Evolutionary conservation across 1,140 invertebrate genomes (phyloP).

Genomic region (Amyelois transitella): DNA sequence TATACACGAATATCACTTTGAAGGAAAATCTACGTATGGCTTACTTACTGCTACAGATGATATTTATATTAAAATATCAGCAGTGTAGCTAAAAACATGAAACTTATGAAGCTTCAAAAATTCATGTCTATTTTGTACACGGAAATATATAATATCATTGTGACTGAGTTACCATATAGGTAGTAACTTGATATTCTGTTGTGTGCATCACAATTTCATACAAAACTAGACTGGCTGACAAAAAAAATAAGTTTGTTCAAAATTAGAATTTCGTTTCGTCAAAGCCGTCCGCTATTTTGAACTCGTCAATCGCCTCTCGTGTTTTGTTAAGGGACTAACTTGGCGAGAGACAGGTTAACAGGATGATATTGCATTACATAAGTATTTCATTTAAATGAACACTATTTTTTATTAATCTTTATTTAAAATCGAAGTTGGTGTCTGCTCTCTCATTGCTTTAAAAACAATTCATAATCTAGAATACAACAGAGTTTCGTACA

Average conservation of each 20-base stretch:
- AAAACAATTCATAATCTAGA: not conserved
- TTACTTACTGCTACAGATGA: not conserved
- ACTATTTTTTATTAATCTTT: not conserved
- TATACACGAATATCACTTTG: not conserved
- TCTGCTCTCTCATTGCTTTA: not conserved
- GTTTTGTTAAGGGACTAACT: constrained; percentile 29
- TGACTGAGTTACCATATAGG: too few species aligned
- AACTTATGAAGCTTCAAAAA: not conserved
- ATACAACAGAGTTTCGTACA: not conserved
- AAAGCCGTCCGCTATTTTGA: constrained; percentile 42
- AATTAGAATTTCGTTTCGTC: constrained; percentile 49
- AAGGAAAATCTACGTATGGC: not conserved
- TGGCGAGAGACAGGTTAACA: constrained; percentile 20
- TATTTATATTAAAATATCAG: not conserved
- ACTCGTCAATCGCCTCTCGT: constrained; percentile 42
- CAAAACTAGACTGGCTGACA: not conserved
- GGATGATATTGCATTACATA: constrained; percentile 1
- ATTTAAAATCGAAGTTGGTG: not conserved
- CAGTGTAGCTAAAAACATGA: not conserved
- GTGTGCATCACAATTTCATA: not conserved
- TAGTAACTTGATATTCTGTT: not conserved
- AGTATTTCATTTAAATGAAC: not conserved
- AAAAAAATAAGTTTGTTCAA: constrained; percentile 23
- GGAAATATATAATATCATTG: constrained; percentile 5
- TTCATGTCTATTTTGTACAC: not conserved